A percentile compares a stretch with the other conserved stretches of the same genome.
phyloP scores from a whole-genome alignment of 2,113 vertebrate species.

The Hiodon alosoides region DNA sequence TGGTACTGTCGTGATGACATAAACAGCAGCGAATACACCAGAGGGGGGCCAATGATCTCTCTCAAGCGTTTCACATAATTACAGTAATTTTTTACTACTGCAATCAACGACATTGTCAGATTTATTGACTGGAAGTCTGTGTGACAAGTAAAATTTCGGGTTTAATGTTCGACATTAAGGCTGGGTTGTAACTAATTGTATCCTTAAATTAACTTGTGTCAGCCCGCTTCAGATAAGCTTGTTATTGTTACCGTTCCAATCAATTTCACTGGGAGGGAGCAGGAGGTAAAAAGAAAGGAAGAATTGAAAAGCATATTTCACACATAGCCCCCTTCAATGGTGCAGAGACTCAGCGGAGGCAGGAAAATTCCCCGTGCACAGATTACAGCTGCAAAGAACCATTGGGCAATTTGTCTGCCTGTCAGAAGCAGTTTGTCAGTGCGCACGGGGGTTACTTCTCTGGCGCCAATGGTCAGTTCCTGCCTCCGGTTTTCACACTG shows the following conservation, averaged over 20 bases:
- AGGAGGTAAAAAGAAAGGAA: slow-evolving; percentile 6
- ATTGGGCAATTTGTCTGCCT: background rate
- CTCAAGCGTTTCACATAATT: slow-evolving; percentile 26
- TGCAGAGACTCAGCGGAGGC: background rate
- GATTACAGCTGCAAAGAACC: background rate
- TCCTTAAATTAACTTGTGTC: slow-evolving; percentile 24
- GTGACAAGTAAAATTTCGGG: slow-evolving; percentile 18
- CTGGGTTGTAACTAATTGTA: slow-evolving; percentile 27
- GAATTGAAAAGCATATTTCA: slow-evolving; percentile 22
- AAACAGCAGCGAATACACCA: background rate
- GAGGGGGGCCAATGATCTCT: background rate
- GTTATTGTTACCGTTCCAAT: slow-evolving; percentile 31
- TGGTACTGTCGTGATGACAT: background rate
- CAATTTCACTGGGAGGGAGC: background rate
- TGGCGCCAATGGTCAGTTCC: background rate
- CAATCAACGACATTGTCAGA: slow-evolving; percentile 31
- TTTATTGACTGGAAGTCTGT: slow-evolving; percentile 14
- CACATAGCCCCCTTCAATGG: background rate
- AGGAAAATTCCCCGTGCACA: background rate
- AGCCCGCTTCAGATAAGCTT: slow-evolving; percentile 24
- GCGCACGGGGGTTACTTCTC: background rate
- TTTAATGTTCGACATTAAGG: slow-evolving; percentile 10
- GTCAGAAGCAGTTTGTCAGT: slow-evolving; percentile 15
- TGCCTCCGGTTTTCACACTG: background rate
- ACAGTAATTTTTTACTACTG: slow-evolving; percentile 34